A percentile compares a stretch with the other conserved stretches of the same genome.
Conservation (phyloP, 2,888 invertebrate genomes). For the Calameuta pallipes region DNA sequence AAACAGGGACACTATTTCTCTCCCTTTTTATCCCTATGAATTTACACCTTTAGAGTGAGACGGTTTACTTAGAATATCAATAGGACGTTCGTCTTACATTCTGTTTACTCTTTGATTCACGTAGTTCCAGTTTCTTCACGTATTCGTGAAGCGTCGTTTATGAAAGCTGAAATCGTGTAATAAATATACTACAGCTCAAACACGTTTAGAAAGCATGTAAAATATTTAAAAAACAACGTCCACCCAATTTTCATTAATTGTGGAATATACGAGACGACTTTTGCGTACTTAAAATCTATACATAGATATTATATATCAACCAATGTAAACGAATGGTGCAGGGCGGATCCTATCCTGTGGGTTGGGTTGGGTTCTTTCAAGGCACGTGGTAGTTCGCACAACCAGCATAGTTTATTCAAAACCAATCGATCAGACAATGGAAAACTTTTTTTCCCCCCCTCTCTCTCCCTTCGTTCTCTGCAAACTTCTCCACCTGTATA, state of each 20-base stretch:
- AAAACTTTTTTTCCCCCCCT: background rate
- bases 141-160: background rate
- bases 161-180: background rate
- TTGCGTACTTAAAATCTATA: background rate
- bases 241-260: background rate
- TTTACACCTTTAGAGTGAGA: too few relatives aligned
- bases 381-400: slow-evolving; percentile 30
- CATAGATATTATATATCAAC: background rate
- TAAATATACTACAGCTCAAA: background rate
- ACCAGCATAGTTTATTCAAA: slow-evolving; percentile 40
- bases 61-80: too few relatives aligned
- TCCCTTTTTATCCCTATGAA: too few relatives aligned
- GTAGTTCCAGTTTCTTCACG: background rate
- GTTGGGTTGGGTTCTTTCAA: background rate
- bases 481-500: background rate
- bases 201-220: background rate
- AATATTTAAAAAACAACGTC: background rate
- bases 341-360: background rate
- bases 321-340: background rate
- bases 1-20: too few relatives aligned
- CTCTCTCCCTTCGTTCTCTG: background rate
- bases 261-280: background rate
- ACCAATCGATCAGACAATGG: slow-evolving; percentile 25
- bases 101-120: background rate
- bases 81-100: background rate